Percentiles rank a stretch among this genome's conserved stretches.
Conservation (phyloP, 1,140 invertebrate genomes). For the Neotoxoptera formosana region DNA sequence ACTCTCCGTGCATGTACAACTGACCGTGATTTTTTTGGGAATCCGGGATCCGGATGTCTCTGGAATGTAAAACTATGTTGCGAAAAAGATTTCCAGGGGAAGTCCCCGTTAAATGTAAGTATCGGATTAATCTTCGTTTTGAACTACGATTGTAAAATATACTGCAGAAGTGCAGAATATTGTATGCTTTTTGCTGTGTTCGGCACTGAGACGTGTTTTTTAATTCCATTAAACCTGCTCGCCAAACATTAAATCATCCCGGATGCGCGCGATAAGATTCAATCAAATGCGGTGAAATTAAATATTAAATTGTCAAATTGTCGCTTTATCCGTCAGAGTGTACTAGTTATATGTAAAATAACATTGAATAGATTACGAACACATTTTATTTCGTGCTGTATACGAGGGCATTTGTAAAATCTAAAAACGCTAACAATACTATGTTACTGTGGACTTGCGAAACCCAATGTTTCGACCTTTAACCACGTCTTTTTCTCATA, state of each 20-base stretch:
- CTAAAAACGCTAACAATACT: neutral
- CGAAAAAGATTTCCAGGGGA: slow-evolving; percentile 51
- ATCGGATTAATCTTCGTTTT: neutral
- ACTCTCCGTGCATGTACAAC: neutral
- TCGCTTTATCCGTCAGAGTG: neutral
- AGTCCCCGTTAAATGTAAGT: slow-evolving; percentile 53
- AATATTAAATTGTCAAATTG: neutral
- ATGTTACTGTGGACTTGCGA: neutral
- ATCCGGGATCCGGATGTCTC: slow-evolving; percentile 56
- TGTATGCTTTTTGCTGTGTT: neutral
- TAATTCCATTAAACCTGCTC: neutral
- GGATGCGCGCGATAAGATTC: neutral
- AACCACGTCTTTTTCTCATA: neutral
- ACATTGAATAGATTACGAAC: neutral
- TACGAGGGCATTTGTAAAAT: neutral
- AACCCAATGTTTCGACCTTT: neutral
- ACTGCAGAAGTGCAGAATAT: neutral
- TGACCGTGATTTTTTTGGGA: neutral
- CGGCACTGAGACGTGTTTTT: neutral
- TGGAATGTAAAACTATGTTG: slow-evolving; percentile 48
- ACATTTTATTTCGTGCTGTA: neutral
- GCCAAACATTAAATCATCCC: neutral
- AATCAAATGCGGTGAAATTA: neutral
- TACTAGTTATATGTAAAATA: neutral
- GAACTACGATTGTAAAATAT: neutral